Evolutionary conservation across 2,113 vertebrate species (phyloP).

Genomic region (Entomyzon cyanotis): DNA sequence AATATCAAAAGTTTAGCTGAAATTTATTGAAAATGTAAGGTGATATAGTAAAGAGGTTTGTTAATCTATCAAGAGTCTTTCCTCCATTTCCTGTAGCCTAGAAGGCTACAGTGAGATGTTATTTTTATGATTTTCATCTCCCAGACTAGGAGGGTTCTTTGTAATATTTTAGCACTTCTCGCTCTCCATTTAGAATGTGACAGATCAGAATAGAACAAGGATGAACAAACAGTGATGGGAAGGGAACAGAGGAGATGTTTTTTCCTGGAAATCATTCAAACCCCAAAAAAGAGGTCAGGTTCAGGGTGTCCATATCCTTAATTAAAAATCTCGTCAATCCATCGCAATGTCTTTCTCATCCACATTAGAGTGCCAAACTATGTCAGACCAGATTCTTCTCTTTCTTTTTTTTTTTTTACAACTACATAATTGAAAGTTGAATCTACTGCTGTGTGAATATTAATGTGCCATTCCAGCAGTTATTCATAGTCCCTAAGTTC

Average conservation of each 20-base stretch:
- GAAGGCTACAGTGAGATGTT: not conserved
- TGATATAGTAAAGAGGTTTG: not conserved
- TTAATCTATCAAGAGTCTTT: not conserved
- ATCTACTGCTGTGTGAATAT: not conserved
- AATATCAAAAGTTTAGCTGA: not conserved
- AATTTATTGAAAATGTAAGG: not conserved
- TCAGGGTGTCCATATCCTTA: not conserved
- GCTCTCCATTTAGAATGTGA: not conserved
- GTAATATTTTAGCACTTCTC: not conserved
- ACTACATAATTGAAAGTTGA: not conserved
- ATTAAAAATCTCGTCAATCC: slow-evolving; percentile 11
- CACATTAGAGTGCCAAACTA: not conserved
- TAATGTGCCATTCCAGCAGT: not conserved
- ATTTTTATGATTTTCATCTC: not conserved
- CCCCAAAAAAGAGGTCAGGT: not conserved
- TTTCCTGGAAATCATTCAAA: slow-evolving; percentile 23
- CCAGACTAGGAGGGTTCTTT: not conserved
- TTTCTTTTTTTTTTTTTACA: not conserved
- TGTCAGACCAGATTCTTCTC: not conserved
- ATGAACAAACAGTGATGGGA: not conserved
- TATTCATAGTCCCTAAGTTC: not conserved
- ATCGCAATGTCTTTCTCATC: not conserved
- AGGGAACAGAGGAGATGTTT: not conserved
- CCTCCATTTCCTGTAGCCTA: not conserved
- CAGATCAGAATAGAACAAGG: not conserved